Conservation (phyloP, 2,888 invertebrate species). For the Dasysyrphus albostriatus region DNA sequence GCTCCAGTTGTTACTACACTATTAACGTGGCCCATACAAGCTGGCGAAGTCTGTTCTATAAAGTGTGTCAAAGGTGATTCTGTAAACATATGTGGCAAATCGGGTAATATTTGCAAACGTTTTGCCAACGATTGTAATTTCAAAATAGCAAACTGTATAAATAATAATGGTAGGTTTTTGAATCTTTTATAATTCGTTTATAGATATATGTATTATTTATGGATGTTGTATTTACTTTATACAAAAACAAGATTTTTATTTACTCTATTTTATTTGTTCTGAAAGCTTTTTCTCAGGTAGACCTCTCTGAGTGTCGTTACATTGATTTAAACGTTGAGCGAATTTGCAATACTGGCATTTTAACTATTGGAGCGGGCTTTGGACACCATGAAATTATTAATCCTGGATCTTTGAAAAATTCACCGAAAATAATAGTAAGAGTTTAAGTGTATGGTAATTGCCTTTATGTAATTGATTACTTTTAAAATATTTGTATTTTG, state of each 20-base stretch:
- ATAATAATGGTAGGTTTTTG: neutral
- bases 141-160: neutral
- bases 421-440: neutral
- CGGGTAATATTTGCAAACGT: conserved; percentile 11
- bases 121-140: neutral
- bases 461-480: neutral
- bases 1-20: neutral
- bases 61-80: neutral
- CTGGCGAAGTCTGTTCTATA: neutral
- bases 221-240: too few species aligned
- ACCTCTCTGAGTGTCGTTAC: conserved; percentile 3
- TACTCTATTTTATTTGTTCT: neutral
- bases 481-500: too few species aligned
- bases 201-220: too few species aligned
- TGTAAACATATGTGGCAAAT: conserved; percentile 5
- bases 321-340: conserved; percentile 1
- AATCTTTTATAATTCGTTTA: neutral
- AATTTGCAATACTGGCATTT: conserved; percentile 10
- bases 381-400: conserved; percentile 1
- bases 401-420: neutral
- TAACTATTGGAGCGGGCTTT: neutral
- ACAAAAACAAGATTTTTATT: neutral
- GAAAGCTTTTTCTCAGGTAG: neutral
- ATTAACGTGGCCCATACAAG: neutral
- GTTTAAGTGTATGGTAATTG: neutral